Conservation (phyloP, 1,140 invertebrate genomes). For the Pteromalus puparum region DNA sequence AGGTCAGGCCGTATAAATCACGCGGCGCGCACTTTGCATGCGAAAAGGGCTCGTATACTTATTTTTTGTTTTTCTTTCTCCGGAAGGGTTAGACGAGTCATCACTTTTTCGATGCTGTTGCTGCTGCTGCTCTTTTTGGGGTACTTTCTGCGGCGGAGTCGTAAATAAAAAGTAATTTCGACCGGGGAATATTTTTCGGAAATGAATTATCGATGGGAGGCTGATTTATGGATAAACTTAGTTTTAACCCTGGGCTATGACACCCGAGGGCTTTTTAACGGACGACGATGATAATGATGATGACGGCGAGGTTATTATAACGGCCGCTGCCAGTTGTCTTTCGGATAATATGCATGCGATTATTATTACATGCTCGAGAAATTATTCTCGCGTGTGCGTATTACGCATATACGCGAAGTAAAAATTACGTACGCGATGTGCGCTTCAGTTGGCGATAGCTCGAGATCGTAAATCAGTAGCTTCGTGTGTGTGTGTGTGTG, state of each 20-base stretch:
- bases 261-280: not conserved
- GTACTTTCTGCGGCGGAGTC: conserved; percentile 3
- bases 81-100: conserved; percentile 27
- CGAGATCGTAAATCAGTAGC: too few relatives aligned
- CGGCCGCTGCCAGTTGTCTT: conserved; percentile 5
- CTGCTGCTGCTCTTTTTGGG: not conserved
- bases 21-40: conserved; percentile 28
- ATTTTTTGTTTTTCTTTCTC: not conserved
- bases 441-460: too few relatives aligned
- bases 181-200: conserved; percentile 14
- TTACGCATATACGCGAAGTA: too few relatives aligned
- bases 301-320: conserved; percentile 34
- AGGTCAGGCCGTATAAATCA: conserved; percentile 33
- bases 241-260: not conserved
- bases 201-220: conserved; percentile 47
- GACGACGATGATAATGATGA: not conserved
- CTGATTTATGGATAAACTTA: conserved; percentile 43
- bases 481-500: too few relatives aligned
- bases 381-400: too few relatives aligned
- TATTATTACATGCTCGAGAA: too few relatives aligned
- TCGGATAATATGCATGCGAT: not conserved
- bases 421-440: too few relatives aligned
- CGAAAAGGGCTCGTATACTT: not conserved
- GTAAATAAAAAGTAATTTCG: conserved; percentile 51
- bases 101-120: conserved; percentile 40